Evolutionary conservation across 1,140 invertebrate species (phyloP).

Genomic region (Eurosta solidaginis): DNA sequence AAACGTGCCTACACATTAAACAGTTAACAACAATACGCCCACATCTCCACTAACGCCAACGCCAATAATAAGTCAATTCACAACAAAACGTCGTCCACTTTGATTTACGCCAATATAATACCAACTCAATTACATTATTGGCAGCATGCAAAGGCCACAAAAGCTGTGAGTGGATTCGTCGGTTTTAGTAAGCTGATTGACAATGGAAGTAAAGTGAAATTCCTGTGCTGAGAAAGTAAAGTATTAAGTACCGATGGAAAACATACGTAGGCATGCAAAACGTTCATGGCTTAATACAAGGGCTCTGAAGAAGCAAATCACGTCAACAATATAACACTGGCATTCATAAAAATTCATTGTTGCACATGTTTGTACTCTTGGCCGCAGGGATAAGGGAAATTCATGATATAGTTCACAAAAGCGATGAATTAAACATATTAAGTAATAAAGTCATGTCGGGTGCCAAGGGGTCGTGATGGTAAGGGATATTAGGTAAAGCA

Average conservation of each 20-base stretch:
- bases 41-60: background rate
- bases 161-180: background rate
- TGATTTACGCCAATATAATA: constrained; percentile 15
- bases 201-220: background rate
- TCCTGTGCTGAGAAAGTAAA: background rate
- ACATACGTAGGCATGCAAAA: background rate
- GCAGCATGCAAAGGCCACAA: background rate
- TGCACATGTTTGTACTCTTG: background rate
- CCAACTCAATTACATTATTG: background rate
- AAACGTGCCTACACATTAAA: background rate
- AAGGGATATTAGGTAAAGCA: background rate
- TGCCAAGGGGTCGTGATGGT: background rate
- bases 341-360: background rate
- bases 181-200: background rate
- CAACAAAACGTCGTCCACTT: background rate
- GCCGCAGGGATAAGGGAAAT: no score
- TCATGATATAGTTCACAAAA: background rate
- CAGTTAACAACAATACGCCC: background rate
- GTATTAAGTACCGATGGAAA: background rate
- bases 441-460: constrained; percentile 13
- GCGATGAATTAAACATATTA: background rate
- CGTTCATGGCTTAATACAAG: background rate
- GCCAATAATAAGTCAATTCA: constrained; percentile 19
- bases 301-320: background rate
- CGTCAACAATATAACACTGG: background rate